Evolutionary conservation across 2,797 vertebrate genomes (phyloP).

Genomic region (Carcharodon carcharias): DNA sequence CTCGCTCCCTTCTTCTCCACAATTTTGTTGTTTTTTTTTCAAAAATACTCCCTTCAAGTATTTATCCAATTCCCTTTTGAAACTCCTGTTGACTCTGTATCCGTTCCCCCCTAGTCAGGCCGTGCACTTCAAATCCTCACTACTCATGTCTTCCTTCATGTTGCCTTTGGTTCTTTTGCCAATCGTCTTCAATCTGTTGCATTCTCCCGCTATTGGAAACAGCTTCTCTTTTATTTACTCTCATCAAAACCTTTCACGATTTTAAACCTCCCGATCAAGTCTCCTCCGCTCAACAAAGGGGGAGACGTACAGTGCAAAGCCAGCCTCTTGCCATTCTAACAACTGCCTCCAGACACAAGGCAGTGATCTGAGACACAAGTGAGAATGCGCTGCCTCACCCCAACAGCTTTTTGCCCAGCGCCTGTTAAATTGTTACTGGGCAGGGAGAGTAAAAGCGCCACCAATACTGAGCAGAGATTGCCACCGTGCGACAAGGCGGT

Average conservation of each 20-base stretch:
- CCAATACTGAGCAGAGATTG: too few species aligned
- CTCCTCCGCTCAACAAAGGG: not conserved
- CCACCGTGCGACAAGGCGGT: too few species aligned
- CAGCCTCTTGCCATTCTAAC: not conserved
- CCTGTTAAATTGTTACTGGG: not conserved
- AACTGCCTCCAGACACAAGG: not conserved
- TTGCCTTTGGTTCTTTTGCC: too few species aligned
- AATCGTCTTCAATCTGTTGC: not conserved
- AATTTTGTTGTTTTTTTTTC: not conserved
- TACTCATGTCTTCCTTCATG: too few species aligned
- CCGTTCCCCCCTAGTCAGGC: too few species aligned
- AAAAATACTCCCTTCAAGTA: too few species aligned
- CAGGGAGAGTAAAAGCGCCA: not conserved
- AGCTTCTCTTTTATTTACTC: not conserved
- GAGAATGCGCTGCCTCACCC: not conserved
- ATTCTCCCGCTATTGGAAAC: not conserved
- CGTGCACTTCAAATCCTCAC: too few species aligned
- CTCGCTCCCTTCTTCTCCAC: not conserved
- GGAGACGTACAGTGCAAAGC: not conserved
- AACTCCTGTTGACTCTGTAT: too few species aligned
- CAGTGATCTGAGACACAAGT: not conserved
- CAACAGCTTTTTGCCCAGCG: not conserved
- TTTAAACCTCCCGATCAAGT: not conserved
- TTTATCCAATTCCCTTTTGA: too few species aligned
- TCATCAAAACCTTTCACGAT: not conserved